Evolutionary conservation across 2,888 invertebrate species (phyloP), one percentile per base, ranked within the genome.

Genomic region (Glaucopsyche alexis): DNA sequence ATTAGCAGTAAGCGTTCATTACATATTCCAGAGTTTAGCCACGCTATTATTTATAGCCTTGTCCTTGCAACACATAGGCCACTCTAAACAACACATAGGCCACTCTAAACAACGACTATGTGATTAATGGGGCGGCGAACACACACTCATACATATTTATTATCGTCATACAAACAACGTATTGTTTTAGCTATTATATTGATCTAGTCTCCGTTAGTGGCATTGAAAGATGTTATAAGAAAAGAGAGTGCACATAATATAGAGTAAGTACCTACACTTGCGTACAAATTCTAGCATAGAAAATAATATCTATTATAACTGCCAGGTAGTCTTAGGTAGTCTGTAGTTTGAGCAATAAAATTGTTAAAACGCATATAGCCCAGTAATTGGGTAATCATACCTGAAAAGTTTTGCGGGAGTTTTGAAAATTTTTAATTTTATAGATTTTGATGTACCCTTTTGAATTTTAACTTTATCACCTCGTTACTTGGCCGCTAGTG

Each of bases 41-140:
- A 73, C 67, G 52, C 45, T 60, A 4, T 73, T 75, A 74, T 77
- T 78, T 77, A 77, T 78, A 75, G 74, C 75, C 72, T 77, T 76
- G 77, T 74, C 80, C 80, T 80, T 78, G 78, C 72, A 77, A 74
- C 76, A 77, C 69, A 73, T 60, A 60, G 60, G 60, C 60, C 29
- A 3, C 29, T 60, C 8, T 42, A 42, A 7, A 55, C 55, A 55
- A 55, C 19, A 75, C 65, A 66, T 75, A 72, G 72, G 67, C 72
- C 72, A 73, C 74, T 76, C 65, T 67, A 65, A 65, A 40, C 38
- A 40, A 65, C 64, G 42, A 66, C 45, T 45, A 19, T 47, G 69
- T 69, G 69, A 69, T 69, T 47, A 69, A 69, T 69, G 47, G 69
- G 69, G 47, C 67, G 66, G 45, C 66, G 42, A 45, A 42, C 49